Base-by-base conservation (phyloP, 2,113 vertebrate genomes). In the Heptranchias perlo region DNA sequence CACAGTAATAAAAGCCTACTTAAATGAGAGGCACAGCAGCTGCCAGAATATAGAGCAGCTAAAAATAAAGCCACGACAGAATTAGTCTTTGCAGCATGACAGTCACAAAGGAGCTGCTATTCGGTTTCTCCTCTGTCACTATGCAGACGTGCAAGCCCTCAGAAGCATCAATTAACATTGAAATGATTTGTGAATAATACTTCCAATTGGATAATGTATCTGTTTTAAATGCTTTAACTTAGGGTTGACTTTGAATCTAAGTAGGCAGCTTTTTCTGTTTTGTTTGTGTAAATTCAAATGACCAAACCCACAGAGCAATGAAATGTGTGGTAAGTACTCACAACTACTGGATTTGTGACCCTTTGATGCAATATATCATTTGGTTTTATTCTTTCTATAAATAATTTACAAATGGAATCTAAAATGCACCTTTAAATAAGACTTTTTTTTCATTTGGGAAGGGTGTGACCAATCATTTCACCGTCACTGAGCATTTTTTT, bases 311-410 rank as follows among this genome's bases (percentile, higher is more conserved):
- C 44, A 31, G 23, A 96, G 96, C 97, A 96, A 97, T 96, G 96
- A 96, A 96, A 96, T 92, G 96, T 96, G 49, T 96, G 96, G 96
- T 97, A 97, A 97, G 97, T 97, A 97, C 97, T 13, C n/a, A 96
- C 96, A n/a, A 97, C 97, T 87, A 96, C 96, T 96, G 96, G 97
- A 97, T 97, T 97, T 98, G 97, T 97, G 97, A 97, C 97, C 78
- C n/a, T 44, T 82, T 44, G 78, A 82, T 44, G 39, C 3, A 21
- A 5, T 14, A 4, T 44, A 58, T 44, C 3, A 67, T 13, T 69
- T 28, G 8, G 64, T 69, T 61, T 62, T 16, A 67, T 95, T 47
- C 5, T 87, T 47, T 52, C 39, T 39, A 94, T 21, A 94, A 47
- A 95, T 69, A 95, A 95, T 49, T 52, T 31, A 47, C 25, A 95